Conservation (phyloP, 2,113 vertebrate genomes). For the Percopsis transmontana region DNA sequence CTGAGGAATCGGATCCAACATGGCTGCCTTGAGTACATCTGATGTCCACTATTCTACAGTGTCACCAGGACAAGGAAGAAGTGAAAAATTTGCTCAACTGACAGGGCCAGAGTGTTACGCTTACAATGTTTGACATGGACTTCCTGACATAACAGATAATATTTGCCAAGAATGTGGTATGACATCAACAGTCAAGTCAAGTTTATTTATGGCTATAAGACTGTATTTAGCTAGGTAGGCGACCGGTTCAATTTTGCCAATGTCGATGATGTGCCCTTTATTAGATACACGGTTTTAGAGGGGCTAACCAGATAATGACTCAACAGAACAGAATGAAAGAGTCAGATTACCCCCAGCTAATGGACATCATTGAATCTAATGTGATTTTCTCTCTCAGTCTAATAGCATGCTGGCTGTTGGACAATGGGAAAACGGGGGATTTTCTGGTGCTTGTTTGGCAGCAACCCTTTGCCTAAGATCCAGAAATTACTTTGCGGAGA, state of each 20-base stretch:
- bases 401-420: slow-evolving; percentile 18
- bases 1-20: slow-evolving; percentile 10
- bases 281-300: slow-evolving; percentile 31
- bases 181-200: too few species aligned
- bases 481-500: slow-evolving; percentile 20
- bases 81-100: slow-evolving; percentile 25
- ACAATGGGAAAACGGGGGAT: slow-evolving; percentile 19
- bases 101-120: slow-evolving; percentile 40
- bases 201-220: not conserved
- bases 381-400: slow-evolving; percentile 30
- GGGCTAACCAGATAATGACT: slow-evolving; percentile 39
- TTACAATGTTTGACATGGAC: slow-evolving; percentile 36
- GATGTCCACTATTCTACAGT: too few species aligned
- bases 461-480: slow-evolving; percentile 9
- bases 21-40: slow-evolving; percentile 5
- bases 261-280: slow-evolving; percentile 40
- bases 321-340: slow-evolving; percentile 25
- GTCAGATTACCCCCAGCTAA: slow-evolving; percentile 45
- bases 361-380: slow-evolving; percentile 33
- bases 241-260: not conserved
- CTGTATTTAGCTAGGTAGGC: not conserved
- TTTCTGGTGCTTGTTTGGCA: slow-evolving; percentile 31
- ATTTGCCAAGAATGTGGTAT: slow-evolving; percentile 4
- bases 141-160: slow-evolving; percentile 48
- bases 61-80: too few species aligned